Evolutionary conservation across 2,113 vertebrate species (phyloP).

Genomic region (Ploceus nigricollis): DNA sequence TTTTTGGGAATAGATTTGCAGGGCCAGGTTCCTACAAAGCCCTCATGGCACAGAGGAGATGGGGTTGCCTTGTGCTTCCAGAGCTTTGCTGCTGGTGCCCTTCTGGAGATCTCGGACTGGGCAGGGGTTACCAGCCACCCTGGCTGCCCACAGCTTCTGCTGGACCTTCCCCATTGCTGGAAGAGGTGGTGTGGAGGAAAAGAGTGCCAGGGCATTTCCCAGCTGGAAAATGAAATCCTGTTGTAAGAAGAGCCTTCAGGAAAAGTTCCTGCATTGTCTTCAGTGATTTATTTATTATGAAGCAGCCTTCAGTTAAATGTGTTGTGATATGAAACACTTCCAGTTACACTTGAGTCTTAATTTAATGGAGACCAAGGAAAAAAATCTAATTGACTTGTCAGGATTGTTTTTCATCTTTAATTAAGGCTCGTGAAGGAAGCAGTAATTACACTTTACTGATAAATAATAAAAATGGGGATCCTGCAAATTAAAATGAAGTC

Average conservation of each 20-base stretch:
- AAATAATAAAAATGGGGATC: constrained; percentile 28
- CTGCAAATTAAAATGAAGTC: not conserved
- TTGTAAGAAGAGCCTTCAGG: not conserved
- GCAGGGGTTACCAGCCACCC: not conserved
- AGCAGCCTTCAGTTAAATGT: constrained; percentile 28
- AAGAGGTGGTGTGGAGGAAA: not conserved
- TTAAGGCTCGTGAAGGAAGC: constrained; percentile 2
- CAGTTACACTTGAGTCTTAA: constrained; percentile 48
- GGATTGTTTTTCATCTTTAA: constrained; percentile 53
- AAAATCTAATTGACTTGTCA: constrained; percentile 61
- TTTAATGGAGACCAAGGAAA: constrained; percentile 43
- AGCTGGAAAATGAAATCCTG: not conserved
- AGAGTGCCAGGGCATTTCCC: not conserved
- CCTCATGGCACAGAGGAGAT: not conserved
- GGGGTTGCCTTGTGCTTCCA: not conserved
- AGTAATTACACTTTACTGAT: constrained; percentile 38
- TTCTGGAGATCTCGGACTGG: not conserved
- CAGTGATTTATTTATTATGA: constrained; percentile 26
- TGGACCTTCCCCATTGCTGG: not conserved
- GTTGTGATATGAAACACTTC: constrained; percentile 60
- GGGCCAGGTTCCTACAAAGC: not conserved
- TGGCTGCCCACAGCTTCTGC: not conserved
- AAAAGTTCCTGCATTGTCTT: constrained; percentile 19
- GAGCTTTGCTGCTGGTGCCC: not conserved
- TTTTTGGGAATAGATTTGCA: not conserved